Conservation (phyloP, 2,888 invertebrate genomes). For the Junonia oenone region DNA sequence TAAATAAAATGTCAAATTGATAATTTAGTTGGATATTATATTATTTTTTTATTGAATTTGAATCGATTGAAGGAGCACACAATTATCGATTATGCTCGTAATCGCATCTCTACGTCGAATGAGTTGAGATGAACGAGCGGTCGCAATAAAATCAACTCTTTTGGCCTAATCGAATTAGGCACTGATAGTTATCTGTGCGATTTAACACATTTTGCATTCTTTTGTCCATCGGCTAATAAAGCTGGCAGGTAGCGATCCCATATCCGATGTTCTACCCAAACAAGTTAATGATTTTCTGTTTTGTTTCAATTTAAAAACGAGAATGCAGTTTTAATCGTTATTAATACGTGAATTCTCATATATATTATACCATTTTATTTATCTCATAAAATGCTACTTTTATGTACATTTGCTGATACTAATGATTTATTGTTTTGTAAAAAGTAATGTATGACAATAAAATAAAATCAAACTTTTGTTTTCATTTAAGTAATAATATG, state of each 20-base stretch:
- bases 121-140: slow-evolving; percentile 67
- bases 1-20: slow-evolving; percentile 13
- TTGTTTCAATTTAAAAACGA: slow-evolving; percentile 40
- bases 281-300: slow-evolving; percentile 10
- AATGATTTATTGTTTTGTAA: not conserved
- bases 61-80: slow-evolving; percentile 7
- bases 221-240: slow-evolving; percentile 69
- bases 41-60: slow-evolving; percentile 2
- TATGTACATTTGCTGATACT: too few relatives aligned
- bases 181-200: slow-evolving; percentile 69
- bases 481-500: too few relatives aligned
- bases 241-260: slow-evolving; percentile 67
- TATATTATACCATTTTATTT: not conserved
- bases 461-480: too few relatives aligned
- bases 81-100: slow-evolving; percentile 29
- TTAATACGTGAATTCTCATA: not conserved
- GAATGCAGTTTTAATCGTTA: not conserved
- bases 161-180: slow-evolving; percentile 76
- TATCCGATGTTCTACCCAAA: slow-evolving; percentile 29
- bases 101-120: slow-evolving; percentile 45
- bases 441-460: not conserved
- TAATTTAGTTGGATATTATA: not conserved
- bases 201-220: slow-evolving; percentile 76
- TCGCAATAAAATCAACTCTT: slow-evolving; percentile 75
- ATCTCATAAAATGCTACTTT: not conserved